phyloP scores from a whole-genome alignment of 2,113 vertebrate species.

The Alethe diademata region DNA sequence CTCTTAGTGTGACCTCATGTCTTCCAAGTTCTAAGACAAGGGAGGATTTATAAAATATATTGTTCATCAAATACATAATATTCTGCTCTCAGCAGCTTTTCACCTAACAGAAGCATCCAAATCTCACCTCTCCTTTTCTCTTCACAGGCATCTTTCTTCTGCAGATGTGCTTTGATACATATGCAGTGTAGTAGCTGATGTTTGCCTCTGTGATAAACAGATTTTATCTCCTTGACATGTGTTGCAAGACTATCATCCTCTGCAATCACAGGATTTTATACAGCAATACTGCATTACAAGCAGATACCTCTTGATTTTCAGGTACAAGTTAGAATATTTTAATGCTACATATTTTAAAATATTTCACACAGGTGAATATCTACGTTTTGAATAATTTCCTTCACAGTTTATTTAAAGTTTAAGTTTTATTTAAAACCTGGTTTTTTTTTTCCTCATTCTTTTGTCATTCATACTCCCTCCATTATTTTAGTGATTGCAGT shows the following conservation, averaged over 20 bases:
- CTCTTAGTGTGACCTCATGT: neutral
- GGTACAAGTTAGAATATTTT: neutral
- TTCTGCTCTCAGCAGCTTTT: slow-evolving; percentile 10
- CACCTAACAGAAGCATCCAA: neutral
- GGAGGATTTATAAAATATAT: neutral
- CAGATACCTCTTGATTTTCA: neutral
- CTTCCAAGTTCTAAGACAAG: neutral
- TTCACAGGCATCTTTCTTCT: neutral
- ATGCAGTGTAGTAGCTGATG: neutral
- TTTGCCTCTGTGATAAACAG: neutral
- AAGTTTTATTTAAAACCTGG: neutral
- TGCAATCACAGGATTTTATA: neutral
- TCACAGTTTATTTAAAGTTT: neutral
- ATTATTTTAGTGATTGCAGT: neutral
- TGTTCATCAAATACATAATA: neutral
- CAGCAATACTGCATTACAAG: neutral
- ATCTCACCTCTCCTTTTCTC: neutral
- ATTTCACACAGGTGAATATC: neutral
- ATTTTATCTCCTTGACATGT: neutral
- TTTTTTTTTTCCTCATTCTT: neutral
- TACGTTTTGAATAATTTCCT: neutral
- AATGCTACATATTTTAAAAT: neutral
- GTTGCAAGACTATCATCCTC: neutral
- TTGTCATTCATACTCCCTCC: neutral
- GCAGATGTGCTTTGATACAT: neutral